phyloP scores from a whole-genome alignment of 1,140 invertebrate species.

The Caenorhabditis briggsae region DNA sequence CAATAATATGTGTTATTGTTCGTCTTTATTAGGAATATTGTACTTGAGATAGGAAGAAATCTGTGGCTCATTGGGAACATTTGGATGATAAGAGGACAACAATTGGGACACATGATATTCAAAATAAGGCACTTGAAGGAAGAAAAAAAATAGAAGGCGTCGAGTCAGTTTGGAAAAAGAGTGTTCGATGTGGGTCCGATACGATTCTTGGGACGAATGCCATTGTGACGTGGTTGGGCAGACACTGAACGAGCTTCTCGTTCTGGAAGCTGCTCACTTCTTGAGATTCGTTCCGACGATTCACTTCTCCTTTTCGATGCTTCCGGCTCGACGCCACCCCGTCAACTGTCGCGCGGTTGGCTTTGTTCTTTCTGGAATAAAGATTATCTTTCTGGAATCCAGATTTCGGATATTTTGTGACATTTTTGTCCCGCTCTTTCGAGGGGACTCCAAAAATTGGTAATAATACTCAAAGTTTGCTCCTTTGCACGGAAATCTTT shows the following conservation, averaged over 20 bases:
- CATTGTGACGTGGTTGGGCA: constrained; percentile 4
- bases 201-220: constrained; percentile 41
- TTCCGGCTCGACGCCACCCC: constrained; percentile 51
- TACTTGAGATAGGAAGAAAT: constrained; percentile 10
- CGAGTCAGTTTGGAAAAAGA: constrained; percentile 38
- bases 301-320: background rate
- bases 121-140: constrained; percentile 31
- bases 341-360: constrained; percentile 35
- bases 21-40: background rate
- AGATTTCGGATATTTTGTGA: too few relatives aligned
- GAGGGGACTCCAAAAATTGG: constrained; percentile 58
- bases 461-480: constrained; percentile 43
- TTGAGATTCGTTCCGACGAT: constrained; percentile 1
- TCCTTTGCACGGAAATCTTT: constrained; percentile 65
- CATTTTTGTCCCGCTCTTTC: constrained; percentile 54
- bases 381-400: background rate
- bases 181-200: background rate
- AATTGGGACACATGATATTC: constrained; percentile 23
- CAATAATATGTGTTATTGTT: constrained; percentile 26
- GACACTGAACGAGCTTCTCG: constrained; percentile 34
- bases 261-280: background rate
- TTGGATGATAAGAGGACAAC: background rate
- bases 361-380: constrained; percentile 30
- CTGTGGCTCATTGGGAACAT: constrained; percentile 4
- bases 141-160: constrained; percentile 5